These are phyloP conservation scores for Sebastes schlegelii DNA, from an alignment of 2,113 vertebrate genomes.

Conservation along the genomic window DNA sequence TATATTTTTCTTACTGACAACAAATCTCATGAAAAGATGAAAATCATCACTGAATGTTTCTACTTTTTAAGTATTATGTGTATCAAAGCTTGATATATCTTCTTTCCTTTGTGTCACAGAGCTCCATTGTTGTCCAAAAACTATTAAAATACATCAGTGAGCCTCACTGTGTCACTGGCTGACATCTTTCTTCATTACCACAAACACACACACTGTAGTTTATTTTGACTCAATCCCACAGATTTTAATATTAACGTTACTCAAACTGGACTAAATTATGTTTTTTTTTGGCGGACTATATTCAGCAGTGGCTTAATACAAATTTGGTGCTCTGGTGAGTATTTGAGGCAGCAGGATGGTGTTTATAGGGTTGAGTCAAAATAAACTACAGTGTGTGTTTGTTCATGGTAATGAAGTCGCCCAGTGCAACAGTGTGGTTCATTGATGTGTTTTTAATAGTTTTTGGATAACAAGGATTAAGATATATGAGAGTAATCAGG, in stretches of 20 bases:
- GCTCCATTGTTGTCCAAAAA: background rate
- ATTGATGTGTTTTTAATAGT: too few species aligned
- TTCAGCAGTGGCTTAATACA: background rate
- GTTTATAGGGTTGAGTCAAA: too few species aligned
- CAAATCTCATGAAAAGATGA: background rate
- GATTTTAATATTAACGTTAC: background rate
- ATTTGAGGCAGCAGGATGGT: too few species aligned
- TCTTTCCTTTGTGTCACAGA: background rate
- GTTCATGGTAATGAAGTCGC: too few species aligned
- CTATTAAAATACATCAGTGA: background rate
- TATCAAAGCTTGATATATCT: background rate
- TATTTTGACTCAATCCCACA: background rate
- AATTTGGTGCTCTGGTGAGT: too few species aligned
- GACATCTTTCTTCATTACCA: background rate
- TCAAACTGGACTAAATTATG: background rate
- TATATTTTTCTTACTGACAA: background rate
- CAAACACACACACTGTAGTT: background rate
- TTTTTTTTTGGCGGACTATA: background rate
- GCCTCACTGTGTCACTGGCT: background rate
- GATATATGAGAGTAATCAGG: too few species aligned
- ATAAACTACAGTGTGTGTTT: too few species aligned
- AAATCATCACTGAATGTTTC: background rate
- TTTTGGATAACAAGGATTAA: too few species aligned
- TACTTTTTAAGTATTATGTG: background rate
- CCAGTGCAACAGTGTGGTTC: too few species aligned